Evolutionary conservation across 2,113 vertebrate species (phyloP).

Genomic region (Vulpes lagopus): DNA sequence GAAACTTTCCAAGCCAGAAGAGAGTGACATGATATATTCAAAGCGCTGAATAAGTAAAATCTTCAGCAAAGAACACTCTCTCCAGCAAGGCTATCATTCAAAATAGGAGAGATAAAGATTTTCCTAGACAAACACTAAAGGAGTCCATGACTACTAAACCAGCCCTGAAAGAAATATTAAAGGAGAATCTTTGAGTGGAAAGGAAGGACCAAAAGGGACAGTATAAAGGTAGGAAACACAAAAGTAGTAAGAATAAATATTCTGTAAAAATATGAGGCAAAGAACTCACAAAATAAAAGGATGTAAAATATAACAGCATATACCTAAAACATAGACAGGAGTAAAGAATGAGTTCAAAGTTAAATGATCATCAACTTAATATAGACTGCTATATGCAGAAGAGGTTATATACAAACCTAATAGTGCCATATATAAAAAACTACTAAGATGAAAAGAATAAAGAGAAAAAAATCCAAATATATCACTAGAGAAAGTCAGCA

Average conservation of each 20-base stretch:
- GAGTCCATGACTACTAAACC: no score
- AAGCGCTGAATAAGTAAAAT: no score
- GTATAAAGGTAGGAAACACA: not conserved
- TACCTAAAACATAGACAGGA: no score
- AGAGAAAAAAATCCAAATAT: not conserved
- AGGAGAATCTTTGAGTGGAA: not conserved
- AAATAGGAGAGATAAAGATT: no score
- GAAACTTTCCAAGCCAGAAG: no score
- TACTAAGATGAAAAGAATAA: not conserved
- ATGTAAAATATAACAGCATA: not conserved
- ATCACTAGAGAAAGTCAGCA: not conserved
- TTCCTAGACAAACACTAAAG: no score
- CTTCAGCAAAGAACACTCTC: no score
- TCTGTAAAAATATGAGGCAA: not conserved
- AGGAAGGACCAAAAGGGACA: not conserved
- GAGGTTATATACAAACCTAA: not conserved
- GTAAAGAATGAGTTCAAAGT: no score
- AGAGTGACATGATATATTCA: no score
- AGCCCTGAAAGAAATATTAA: no score
- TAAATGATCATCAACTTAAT: not conserved
- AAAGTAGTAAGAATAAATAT: not conserved
- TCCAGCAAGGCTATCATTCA: no score
- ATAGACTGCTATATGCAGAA: not conserved
- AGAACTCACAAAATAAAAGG: not conserved
- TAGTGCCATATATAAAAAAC: not conserved